Percentiles rank a stretch among this genome's conserved stretches.
Evolutionary conservation across 2,113 vertebrate genomes (phyloP).

Genomic region (Trichechus manatus): DNA sequence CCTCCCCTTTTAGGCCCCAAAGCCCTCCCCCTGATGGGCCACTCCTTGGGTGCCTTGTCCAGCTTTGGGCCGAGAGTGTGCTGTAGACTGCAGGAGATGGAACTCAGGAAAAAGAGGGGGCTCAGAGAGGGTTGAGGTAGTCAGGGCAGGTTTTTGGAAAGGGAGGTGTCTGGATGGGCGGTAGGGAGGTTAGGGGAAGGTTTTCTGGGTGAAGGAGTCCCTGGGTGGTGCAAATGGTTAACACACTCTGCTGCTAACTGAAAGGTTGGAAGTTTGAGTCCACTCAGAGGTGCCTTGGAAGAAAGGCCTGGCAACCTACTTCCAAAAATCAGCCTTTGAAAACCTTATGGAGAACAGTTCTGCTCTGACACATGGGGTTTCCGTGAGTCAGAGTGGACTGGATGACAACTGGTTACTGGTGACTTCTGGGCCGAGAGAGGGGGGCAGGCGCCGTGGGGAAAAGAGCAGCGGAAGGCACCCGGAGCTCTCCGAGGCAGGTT

Average conservation of each 20-base stretch:
- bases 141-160: neutral
- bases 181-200: neutral
- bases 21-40: neutral
- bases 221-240: neutral
- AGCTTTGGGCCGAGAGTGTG: neutral
- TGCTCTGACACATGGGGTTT: neutral
- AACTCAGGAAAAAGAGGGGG: neutral
- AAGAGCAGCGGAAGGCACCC: fast-evolving
- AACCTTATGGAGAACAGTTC: neutral
- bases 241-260: neutral
- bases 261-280: neutral
- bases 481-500: no score
- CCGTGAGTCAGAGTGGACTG: neutral
- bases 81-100: neutral
- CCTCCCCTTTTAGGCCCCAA: neutral
- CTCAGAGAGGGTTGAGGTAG: no score
- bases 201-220: neutral
- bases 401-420: neutral
- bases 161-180: no score
- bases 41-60: neutral
- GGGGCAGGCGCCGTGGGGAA: neutral
- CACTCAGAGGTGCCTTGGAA: neutral
- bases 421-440: neutral
- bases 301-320: neutral
- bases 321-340: neutral